Base-by-base conservation (phyloP, 2,888 invertebrate species). In the Lasioglossum malachurum region DNA sequence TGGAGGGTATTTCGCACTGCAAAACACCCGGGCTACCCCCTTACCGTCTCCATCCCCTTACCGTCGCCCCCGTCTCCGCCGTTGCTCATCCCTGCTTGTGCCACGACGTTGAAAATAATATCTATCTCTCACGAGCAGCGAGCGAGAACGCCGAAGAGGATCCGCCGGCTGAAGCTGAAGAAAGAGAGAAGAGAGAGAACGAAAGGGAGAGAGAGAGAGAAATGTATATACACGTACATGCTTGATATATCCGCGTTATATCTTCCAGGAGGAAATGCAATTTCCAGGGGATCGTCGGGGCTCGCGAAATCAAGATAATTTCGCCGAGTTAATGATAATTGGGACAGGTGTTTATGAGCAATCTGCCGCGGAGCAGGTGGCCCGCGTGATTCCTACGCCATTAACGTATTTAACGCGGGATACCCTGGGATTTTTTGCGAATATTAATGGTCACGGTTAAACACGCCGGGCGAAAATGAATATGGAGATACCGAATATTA, bases 1-100 rank as follows among this genome's bases (percentile, higher is more conserved):
- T 94, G 94, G 94, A 94, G 93, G 93, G 93, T 93, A 94, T 94
- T 94, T 94, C 93, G 94, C 93, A 93, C 93, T 94, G 94, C 93
- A 94, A 94, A 94, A 94, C 93, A 94, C 92, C 92, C 92, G 90
- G 91, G 86, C 91, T 88, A 87, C 91, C 90, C 87, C 89, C 86
- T 78, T 60, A 35, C 69, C 78, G 31, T 38, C 86, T 83, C 86
- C 86, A 88, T 85, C 84, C 10, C 35, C 4, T 80, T 77, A 83
- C 81, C 27, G 16, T 64, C 64, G 64, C 64, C 64, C 16, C 31
- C 31, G 64, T 31, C 64, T 31, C 64, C 31, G 64, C 31, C 82
- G 87, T 78, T 84, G 86, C 87, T 88, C 91, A 88, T 87, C 84
- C 88, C 86, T 80, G 82, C 84, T 84, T 83, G 78, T 80, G 92